Conservation (phyloP, 2,113 vertebrate species). For the Corythornis vintsioides region DNA sequence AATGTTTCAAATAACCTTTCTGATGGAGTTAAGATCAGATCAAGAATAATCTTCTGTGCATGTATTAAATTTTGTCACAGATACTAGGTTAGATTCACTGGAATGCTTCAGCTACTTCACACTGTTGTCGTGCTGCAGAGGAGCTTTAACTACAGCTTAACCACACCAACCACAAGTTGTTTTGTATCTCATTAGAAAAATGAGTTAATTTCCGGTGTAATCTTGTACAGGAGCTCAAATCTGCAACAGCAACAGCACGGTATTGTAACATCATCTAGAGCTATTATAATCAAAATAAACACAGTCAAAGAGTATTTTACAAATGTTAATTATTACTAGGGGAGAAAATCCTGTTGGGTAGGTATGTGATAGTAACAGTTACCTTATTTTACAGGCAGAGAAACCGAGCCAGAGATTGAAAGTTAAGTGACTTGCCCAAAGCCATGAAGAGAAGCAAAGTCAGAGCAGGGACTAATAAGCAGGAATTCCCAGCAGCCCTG, state of each 20-base stretch:
- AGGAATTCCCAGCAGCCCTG: conserved; percentile 45
- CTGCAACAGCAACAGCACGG: not conserved
- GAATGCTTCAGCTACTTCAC: conserved; percentile 13
- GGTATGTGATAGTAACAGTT: conserved; percentile 49
- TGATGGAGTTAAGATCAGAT: not conserved
- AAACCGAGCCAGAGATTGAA: conserved; percentile 63
- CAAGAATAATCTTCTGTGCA: not conserved
- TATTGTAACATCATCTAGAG: conserved; percentile 50
- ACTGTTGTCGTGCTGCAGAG: conserved; percentile 1
- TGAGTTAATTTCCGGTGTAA: conserved; percentile 44
- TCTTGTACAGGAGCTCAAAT: conserved; percentile 42
- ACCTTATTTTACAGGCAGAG: conserved; percentile 51
- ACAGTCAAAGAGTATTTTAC: conserved; percentile 40
- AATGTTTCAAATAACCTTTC: not conserved
- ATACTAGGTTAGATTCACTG: not conserved
- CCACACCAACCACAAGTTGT: conserved; percentile 51
- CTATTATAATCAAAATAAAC: conserved; percentile 57
- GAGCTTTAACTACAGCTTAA: conserved; percentile 37
- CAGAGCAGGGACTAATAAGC: conserved; percentile 28
- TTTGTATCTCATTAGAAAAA: conserved; percentile 56
- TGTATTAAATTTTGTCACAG: not conserved
- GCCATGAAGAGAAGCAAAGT: conserved; percentile 37
- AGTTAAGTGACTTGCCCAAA: conserved; percentile 61
- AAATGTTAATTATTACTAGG: conserved; percentile 65
- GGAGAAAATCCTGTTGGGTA: conserved; percentile 59